These are phyloP conservation scores for Imbricaverruca yamaguchii DNA, from an alignment of 2,888 invertebrate species.

Conservation along the genomic window DNA sequence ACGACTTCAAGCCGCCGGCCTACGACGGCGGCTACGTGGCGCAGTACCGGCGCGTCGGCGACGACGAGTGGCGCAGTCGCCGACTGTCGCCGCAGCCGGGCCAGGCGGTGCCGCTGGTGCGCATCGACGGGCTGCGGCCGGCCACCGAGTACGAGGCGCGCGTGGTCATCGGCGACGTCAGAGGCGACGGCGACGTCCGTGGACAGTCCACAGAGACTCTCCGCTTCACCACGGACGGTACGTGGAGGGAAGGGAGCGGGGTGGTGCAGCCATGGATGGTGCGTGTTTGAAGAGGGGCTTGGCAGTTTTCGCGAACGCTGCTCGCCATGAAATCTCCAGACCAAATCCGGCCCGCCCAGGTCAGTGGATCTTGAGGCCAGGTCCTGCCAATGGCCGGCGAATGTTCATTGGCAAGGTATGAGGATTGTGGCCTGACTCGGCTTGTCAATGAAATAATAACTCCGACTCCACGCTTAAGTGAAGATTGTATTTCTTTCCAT, in stretches of 20 bases:
- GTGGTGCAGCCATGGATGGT: background rate
- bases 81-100: background rate
- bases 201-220: conserved; percentile 37
- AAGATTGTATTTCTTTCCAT: too few species aligned
- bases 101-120: conserved; percentile 29
- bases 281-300: background rate
- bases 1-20: conserved; percentile 37
- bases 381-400: too few species aligned
- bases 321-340: too few species aligned
- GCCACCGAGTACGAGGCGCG: conserved; percentile 34
- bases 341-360: too few species aligned
- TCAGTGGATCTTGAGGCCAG: too few species aligned
- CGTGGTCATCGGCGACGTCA: conserved; percentile 36
- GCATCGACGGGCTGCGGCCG: conserved; percentile 28
- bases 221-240: conserved; percentile 36
- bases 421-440: too few species aligned
- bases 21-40: conserved; percentile 37
- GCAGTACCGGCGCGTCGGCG: conserved; percentile 34
- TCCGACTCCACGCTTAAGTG: too few species aligned
- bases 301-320: too few species aligned
- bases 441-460: too few species aligned
- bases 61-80: background rate
- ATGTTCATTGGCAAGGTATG: too few species aligned
- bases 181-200: conserved; percentile 28
- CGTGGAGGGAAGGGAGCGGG: conserved; percentile 4